Evolutionary conservation across 37 sponge, comb jelly and placozoan genomes (phyloP).

Genomic region (Oopsacas minuta): DNA sequence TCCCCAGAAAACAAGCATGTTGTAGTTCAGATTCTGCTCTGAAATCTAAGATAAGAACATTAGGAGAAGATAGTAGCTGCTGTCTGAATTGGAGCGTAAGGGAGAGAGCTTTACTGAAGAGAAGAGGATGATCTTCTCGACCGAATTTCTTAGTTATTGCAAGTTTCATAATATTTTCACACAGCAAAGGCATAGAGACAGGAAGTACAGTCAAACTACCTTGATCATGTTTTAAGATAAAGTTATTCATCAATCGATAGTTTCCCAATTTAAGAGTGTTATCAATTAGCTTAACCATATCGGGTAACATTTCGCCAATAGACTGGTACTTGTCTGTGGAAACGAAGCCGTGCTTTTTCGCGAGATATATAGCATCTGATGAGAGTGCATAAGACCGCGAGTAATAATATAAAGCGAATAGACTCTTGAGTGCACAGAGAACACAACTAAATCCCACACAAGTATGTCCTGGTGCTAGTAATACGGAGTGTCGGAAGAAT

Average conservation of each 20-base stretch:
- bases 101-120: constrained; percentile 3
- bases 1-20: background rate
- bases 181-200: background rate
- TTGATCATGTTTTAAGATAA: background rate
- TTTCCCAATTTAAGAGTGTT: background rate
- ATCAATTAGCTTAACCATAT: background rate
- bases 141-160: background rate
- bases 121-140: background rate
- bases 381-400: constrained; percentile 1
- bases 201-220: background rate
- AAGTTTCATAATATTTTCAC: background rate
- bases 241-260: background rate
- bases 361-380: background rate
- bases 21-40: background rate
- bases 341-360: background rate
- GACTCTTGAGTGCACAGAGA: background rate
- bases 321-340: background rate
- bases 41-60: background rate
- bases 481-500: background rate
- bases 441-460: background rate
- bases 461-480: background rate
- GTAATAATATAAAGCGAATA: background rate
- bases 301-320: background rate
- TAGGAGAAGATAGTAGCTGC: background rate
- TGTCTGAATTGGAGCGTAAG: background rate